These are phyloP conservation scores for Pimephales promelas DNA, from an alignment of 2,113 vertebrate genomes.

Conservation along the genomic window DNA sequence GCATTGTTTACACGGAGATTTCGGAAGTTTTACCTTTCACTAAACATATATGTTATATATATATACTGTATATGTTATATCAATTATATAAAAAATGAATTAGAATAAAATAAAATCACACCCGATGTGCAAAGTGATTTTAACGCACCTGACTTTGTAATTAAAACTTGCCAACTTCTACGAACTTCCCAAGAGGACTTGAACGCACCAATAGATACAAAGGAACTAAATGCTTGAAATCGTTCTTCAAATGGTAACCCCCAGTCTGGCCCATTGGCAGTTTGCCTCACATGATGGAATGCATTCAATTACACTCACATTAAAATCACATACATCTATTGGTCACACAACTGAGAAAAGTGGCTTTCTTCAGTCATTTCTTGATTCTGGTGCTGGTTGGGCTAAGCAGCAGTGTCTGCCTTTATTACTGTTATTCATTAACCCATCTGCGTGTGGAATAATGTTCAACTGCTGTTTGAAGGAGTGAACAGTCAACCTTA, in stretches of 20 bases:
- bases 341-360: not conserved
- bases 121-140: too few species aligned
- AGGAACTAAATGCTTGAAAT: not conserved
- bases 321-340: not conserved
- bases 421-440: constrained; percentile 53
- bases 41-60: too few species aligned
- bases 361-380: not conserved
- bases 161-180: too few species aligned
- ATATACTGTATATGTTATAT: too few species aligned
- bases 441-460: constrained; percentile 35
- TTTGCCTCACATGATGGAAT: not conserved
- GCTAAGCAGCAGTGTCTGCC: not conserved
- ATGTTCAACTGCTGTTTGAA: constrained; percentile 21
- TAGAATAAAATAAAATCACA: too few species aligned
- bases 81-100: too few species aligned
- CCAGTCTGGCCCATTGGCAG: not conserved
- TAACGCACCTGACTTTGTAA: too few species aligned
- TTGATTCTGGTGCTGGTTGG: not conserved
- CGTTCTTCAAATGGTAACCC: not conserved
- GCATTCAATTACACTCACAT: not conserved
- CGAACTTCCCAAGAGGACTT: too few species aligned
- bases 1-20: too few species aligned
- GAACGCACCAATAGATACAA: too few species aligned
- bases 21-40: too few species aligned
- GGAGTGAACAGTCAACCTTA: constrained; percentile 46